A percentile compares a stretch with the other conserved stretches of the same genome.
Conservation (phyloP, 2,113 vertebrate genomes). For the Patagioenas fasciata region DNA sequence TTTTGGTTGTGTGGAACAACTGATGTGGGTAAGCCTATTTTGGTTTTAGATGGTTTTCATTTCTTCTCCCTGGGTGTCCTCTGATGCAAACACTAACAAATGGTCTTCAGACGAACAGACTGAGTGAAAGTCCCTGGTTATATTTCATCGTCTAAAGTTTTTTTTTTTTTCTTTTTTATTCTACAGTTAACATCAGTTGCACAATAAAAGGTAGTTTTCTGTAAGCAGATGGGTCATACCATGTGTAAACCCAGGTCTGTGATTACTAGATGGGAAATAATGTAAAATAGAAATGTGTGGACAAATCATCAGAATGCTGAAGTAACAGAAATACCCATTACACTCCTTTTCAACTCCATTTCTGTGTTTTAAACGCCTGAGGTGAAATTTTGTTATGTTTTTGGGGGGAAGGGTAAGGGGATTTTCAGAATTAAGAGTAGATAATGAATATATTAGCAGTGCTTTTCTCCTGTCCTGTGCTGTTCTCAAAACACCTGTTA, state of each 20-base stretch:
- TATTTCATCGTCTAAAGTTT: neutral
- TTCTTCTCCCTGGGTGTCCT: neutral
- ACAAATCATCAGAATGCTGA: neutral
- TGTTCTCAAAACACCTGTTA: conserved; percentile 62
- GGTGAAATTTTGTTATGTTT: conserved; percentile 16
- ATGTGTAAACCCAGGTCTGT: neutral
- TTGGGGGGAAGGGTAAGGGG: neutral
- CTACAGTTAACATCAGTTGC: neutral
- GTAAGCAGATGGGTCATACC: neutral
- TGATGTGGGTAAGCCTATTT: neutral
- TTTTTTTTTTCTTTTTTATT: conserved; percentile 1
- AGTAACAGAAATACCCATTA: neutral
- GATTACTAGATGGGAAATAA: neutral
- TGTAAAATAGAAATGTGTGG: neutral
- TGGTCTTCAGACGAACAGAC: neutral
- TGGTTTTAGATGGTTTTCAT: conserved; percentile 1
- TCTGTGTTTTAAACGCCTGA: conserved; percentile 5
- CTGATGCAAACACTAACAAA: neutral
- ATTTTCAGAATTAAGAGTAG: conserved; percentile 33
- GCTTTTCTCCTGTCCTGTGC: conserved; percentile 48
- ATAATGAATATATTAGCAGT: conserved; percentile 48
- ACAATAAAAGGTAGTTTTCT: neutral
- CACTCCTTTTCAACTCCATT: neutral
- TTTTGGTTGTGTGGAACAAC: neutral
- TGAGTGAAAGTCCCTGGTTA: neutral